Evolutionary conservation across 1,140 invertebrate genomes (phyloP).

Genomic region (Magallana gigas): DNA sequence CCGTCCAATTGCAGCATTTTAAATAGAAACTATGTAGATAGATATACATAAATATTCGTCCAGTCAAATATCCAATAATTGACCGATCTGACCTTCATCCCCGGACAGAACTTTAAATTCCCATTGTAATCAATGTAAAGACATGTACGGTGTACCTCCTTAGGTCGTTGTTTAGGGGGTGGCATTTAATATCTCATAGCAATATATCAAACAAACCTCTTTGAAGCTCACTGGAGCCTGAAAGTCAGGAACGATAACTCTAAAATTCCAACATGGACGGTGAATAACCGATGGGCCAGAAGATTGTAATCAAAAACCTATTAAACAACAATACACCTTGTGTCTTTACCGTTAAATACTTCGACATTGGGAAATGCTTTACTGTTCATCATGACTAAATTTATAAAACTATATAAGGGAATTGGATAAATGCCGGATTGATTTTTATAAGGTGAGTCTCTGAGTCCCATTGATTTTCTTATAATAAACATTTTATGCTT

Average conservation of each 20-base stretch:
- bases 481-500: background rate
- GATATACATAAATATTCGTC: too few relatives aligned
- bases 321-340: background rate
- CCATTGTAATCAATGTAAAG: constrained; percentile 7
- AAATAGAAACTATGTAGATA: too few relatives aligned
- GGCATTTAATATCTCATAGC: constrained; percentile 33
- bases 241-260: constrained; percentile 25
- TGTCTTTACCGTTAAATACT: background rate
- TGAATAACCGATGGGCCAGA: background rate
- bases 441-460: background rate
- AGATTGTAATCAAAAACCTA: background rate
- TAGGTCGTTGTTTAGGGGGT: background rate
- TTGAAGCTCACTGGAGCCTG: background rate
- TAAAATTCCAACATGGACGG: constrained; percentile 30
- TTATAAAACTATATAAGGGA: background rate
- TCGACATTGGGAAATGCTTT: background rate
- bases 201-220: constrained; percentile 31
- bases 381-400: background rate
- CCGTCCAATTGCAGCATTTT: too few relatives aligned
- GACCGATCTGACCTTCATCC: background rate
- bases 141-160: background rate
- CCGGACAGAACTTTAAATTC: background rate
- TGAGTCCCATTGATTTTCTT: background rate
- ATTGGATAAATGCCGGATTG: constrained; percentile 6
- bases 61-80: background rate